phyloP scores from a whole-genome alignment of 2,888 invertebrate genomes.

The Physocephala rufipes region DNA sequence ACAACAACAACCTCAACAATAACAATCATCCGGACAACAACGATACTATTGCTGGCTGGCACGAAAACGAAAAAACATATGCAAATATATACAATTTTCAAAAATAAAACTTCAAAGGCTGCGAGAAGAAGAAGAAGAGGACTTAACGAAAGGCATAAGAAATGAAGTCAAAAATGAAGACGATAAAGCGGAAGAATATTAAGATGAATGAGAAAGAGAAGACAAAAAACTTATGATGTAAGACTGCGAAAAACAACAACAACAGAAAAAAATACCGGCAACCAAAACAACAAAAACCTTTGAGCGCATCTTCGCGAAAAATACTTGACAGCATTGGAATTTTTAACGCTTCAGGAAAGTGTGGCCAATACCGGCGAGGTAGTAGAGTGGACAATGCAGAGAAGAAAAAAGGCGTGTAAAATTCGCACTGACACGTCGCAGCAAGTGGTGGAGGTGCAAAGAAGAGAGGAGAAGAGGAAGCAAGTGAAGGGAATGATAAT shows the following conservation, averaged over 20 bases:
- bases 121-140: background rate
- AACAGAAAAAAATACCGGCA: slow-evolving; percentile 49
- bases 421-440: slow-evolving; percentile 23
- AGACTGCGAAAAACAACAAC: slow-evolving; percentile 7
- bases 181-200: no score
- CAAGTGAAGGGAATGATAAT: background rate
- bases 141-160: slow-evolving; percentile 23
- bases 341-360: slow-evolving; percentile 36
- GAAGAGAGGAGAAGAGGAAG: no score
- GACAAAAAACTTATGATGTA: slow-evolving; percentile 18
- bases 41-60: no score
- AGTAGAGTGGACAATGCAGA: background rate
- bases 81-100: slow-evolving; percentile 36
- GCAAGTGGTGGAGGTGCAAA: no score
- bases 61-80: background rate
- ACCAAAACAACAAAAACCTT: slow-evolving; percentile 33
- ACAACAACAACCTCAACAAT: slow-evolving; percentile 1
- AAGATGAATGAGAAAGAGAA: no score
- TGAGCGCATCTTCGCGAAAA: slow-evolving; percentile 16
- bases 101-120: slow-evolving; percentile 3
- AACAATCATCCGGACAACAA: slow-evolving; percentile 9
- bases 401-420: slow-evolving; percentile 23
- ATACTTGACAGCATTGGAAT: slow-evolving; percentile 35
- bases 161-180: slow-evolving; percentile 14
- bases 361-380: slow-evolving; percentile 17